Base-by-base conservation (phyloP, 1,140 invertebrate species). In the Aphelinus certus region DNA sequence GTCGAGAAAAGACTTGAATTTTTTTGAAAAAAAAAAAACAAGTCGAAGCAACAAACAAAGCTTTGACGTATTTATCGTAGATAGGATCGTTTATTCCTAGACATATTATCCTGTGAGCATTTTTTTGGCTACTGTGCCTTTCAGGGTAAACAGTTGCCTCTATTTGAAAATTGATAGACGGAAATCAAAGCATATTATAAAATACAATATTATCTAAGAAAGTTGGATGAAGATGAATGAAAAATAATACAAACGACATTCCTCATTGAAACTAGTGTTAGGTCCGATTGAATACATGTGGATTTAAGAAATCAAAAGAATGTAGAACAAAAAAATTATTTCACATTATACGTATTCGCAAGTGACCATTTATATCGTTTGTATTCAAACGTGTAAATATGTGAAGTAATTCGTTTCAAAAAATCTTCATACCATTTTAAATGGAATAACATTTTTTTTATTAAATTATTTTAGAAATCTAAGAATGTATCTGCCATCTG, bases 241-340 rank as follows among this genome's bases (percentile, higher is more conserved):
- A 47, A n/a, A 2, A 56, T 3, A 56, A 4, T 62, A 7, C 42
- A 62, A 62, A 53, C 26, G 58, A 62, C 60, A 71, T 48, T 71
- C 63, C 64, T 71, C 10, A 63, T 62, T 62, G 7, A 42, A 63
- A 55, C 46, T 63, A 60, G 69, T 61, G 5, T 55, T 46, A 63
- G 49, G 53, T 55, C 10, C 51, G n/a, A 7, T 69, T 26, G 3
- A 7, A 3, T 70, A 9, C 7, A 9, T 51, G 10, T 9, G 6
- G 55, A 53, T 71, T 62, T 26, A 26, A 26, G 26, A 26, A 26
- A 26, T 26, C 26, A 26, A 26, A 26, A 0, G 26, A 26, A 26
- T 2, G 3, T 47, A 48, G 1, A 7, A 9, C 1, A 42, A 47
- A 62, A 10, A 68, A 7, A n/a, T 49, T 6, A 55, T 1, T 45